Percentiles rank a stretch among this genome's conserved stretches.
phyloP scores from a whole-genome alignment of 2,797 vertebrate species.

The Oryzias dopingdopingensis region DNA sequence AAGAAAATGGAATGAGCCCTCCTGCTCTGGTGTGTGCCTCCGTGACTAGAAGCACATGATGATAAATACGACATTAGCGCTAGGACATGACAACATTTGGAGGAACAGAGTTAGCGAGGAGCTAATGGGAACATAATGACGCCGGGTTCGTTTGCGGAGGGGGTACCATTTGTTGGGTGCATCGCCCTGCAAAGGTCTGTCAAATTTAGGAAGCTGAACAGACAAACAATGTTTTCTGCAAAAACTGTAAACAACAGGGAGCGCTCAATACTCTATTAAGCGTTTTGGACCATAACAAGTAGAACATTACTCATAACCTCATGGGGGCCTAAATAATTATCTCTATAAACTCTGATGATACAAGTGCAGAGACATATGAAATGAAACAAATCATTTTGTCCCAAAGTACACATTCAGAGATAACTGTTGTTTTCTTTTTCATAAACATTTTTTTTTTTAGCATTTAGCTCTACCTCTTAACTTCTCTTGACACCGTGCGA shows the following conservation, averaged over 20 bases:
- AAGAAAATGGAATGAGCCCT: constrained; percentile 51
- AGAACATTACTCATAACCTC: background rate
- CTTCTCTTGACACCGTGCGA: constrained; percentile 7
- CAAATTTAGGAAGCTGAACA: constrained; percentile 3
- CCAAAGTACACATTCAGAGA: background rate
- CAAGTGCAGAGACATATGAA: background rate
- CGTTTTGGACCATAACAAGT: background rate
- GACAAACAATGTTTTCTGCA: background rate
- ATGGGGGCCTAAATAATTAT: background rate
- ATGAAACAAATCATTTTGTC: background rate
- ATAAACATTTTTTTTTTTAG: too few relatives aligned
- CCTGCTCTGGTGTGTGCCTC: constrained; percentile 27
- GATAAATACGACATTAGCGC: constrained; percentile 63
- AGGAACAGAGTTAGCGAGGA: constrained; percentile 33
- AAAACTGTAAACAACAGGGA: background rate
- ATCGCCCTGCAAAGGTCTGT: constrained; percentile 4
- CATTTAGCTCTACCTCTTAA: background rate
- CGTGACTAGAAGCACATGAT: constrained; percentile 40
- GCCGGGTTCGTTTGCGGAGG: constrained; percentile 41
- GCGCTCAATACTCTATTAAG: background rate
- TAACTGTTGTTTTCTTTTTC: background rate
- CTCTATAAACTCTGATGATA: background rate
- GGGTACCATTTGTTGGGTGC: constrained; percentile 11
- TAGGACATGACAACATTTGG: constrained; percentile 52
- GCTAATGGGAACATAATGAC: constrained; percentile 66